Evolutionary conservation across 2,888 invertebrate genomes (phyloP), one percentile per base, ranked within the genome.

Genomic region (Lumbricus terrestris): DNA sequence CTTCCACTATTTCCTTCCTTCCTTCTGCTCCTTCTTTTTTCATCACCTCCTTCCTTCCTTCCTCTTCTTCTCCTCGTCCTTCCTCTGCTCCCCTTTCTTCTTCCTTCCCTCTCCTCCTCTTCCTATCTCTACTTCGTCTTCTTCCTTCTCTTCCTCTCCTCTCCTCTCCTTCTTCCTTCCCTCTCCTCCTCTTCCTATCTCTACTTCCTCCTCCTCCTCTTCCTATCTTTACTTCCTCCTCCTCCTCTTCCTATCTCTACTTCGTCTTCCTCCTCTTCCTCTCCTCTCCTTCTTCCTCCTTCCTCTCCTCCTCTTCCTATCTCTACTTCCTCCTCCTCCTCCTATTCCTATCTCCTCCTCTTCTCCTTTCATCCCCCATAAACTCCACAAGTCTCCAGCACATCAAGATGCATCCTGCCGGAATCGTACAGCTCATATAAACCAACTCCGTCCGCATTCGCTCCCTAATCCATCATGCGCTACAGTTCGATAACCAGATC

Each of bases 201-300:
- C n/a, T n/a, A n/a, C n/a, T n/a, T 88, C 47, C 8, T 82, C n/a
- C 29, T 82, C 91, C 38, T 92, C 92, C 92, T 29, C 91, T 90
- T n/a, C 35, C 29, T 20, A 33, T 82, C 33, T 33, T 38, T 82
- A 34, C 16, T 88, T 69, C 16, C 88, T 23, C 42, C 37, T 47
- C 47, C 29, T 35, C 82, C 88, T 38, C n/a, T n/a, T n/a, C n/a
- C n/a, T 38, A 38, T 34, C 42, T 38, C 88, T n/a, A 4, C 37
- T 42, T 34, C 69, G 20, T 23, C 1, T 18, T 40, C 42, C n/a
- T 42, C 23, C 23, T 47, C n/a, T 35, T 89, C 35, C 34, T 29
- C 2, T n/a, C n/a, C 11, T 34, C n/a, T 33, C 54, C n/a, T 15
- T 33, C 20, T 33, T 33, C n/a, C n/a, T 89, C 40, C 40, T 11